Conservation (phyloP, 2,797 vertebrate species). For the Tympanoctomys barrerae region DNA sequence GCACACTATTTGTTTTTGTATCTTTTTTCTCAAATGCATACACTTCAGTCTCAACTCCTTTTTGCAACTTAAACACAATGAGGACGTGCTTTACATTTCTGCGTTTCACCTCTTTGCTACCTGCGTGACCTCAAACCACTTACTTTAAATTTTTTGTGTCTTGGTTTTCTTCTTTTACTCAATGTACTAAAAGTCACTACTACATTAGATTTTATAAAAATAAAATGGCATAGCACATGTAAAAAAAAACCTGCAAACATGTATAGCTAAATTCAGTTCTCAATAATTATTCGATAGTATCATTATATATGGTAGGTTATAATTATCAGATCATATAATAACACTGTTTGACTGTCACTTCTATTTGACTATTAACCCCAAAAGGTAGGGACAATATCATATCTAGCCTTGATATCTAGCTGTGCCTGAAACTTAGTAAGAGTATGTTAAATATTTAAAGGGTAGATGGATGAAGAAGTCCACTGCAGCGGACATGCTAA, state of each 20-base stretch:
- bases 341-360: background rate
- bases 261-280: constrained; percentile 38
- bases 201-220: background rate
- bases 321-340: background rate
- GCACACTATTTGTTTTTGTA: constrained; percentile 6
- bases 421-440: background rate
- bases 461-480: background rate
- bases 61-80: background rate
- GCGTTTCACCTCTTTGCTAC: background rate
- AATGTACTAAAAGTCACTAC: background rate
- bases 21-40: constrained; percentile 51
- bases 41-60: constrained; percentile 24
- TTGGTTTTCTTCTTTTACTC: constrained; percentile 53
- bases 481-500: background rate
- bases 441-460: background rate
- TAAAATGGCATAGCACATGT: background rate
- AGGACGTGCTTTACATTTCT: constrained; percentile 8
- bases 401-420: background rate
- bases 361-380: background rate
- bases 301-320: background rate
- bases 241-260: background rate
- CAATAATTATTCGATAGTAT: background rate
- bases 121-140: background rate
- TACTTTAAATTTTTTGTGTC: constrained; percentile 49
- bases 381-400: background rate